Evolutionary conservation across 2,888 invertebrate species (phyloP).

Genomic region (Drosophila mimica): DNA sequence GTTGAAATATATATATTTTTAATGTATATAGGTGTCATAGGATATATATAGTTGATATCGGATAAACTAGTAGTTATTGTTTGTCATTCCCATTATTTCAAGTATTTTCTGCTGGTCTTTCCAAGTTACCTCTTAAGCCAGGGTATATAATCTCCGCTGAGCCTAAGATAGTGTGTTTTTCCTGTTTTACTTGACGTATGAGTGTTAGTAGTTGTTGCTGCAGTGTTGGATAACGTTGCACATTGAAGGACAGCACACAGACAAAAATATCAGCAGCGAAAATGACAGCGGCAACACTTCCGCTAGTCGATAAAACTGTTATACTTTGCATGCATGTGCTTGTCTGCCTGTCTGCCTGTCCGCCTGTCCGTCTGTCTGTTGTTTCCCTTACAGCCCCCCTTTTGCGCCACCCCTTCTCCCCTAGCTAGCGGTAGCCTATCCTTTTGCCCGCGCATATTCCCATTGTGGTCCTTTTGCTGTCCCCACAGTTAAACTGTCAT

Average conservation of each 20-base stretch:
- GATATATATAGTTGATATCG: too few species aligned
- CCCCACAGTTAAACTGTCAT: slow-evolving; percentile 73
- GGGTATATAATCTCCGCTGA: background rate
- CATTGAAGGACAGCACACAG: background rate
- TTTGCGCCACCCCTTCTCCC: background rate
- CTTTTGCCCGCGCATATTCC: background rate
- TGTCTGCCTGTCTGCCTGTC: background rate
- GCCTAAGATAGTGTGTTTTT: background rate
- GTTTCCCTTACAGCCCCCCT: slow-evolving; percentile 1
- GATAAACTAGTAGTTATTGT: background rate
- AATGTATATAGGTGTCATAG: background rate
- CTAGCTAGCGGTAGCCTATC: background rate
- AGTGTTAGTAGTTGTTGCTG: slow-evolving; percentile 20
- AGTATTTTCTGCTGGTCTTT: too few species aligned
- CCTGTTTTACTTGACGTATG: background rate
- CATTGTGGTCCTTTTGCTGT: slow-evolving; percentile 46
- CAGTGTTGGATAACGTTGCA: background rate
- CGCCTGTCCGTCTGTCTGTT: slow-evolving; percentile 6
- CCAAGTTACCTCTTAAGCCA: background rate
- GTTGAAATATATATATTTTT: background rate
- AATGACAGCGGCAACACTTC: slow-evolving; percentile 42
- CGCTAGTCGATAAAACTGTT: slow-evolving; percentile 71
- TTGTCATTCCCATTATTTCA: background rate
- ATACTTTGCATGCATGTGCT: slow-evolving; percentile 58
- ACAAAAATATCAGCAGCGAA: background rate